Percentiles rank a stretch among this genome's conserved stretches.
Conservation (phyloP, 2,888 invertebrate species). For the Tetropium fuscum region DNA sequence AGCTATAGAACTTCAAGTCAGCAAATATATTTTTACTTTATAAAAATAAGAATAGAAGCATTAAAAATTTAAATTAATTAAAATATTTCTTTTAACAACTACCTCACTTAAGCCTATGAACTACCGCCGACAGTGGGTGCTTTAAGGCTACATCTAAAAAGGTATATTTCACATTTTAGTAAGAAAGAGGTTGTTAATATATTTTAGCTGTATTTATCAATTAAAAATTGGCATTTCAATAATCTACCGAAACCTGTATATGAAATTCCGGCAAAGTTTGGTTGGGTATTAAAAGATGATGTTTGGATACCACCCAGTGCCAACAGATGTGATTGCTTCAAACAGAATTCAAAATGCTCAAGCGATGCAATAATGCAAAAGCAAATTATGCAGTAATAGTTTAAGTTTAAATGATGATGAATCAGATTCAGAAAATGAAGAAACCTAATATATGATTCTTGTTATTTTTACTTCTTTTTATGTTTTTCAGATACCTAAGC, state of each 20-base stretch:
- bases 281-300: neutral
- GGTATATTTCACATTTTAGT: neutral
- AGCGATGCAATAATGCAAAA: neutral
- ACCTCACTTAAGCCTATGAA: neutral
- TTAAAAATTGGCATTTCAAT: conserved; percentile 5
- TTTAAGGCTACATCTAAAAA: conserved; percentile 1
- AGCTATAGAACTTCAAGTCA: too few species aligned
- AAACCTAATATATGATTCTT: too few species aligned
- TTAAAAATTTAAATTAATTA: neutral
- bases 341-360: neutral
- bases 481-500: too few species aligned
- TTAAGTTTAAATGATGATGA: neutral
- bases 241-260: neutral
- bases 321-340: neutral
- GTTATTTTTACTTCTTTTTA: too few species aligned
- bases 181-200: neutral
- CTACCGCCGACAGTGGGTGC: neutral
- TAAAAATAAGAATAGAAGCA: neutral
- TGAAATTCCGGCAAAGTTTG: neutral
- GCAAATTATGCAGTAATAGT: too few species aligned
- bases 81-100: neutral
- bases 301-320: neutral
- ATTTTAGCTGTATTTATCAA: conserved; percentile 3
- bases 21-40: neutral
- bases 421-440: neutral